Base-by-base conservation (phyloP, 2,113 vertebrate genomes). In the Callipepla californica region DNA sequence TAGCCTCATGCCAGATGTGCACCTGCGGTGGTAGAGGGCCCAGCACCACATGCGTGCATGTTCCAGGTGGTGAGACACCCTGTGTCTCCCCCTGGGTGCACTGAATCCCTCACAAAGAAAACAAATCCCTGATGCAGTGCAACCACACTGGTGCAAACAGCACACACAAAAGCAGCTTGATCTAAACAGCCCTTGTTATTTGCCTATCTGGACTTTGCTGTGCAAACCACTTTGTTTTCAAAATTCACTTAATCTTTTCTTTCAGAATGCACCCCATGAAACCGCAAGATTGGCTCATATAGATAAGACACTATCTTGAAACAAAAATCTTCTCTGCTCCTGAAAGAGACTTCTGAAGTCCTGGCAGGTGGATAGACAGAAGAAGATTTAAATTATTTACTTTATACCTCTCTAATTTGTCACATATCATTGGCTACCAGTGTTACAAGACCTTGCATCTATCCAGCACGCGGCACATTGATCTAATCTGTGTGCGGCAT, bases 1-100 rank as follows among this genome's bases (percentile, higher is more conserved):
- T 1, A 48, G 72, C 2, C 21, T 48, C 0, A 0, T 34, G 77
- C 53, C n/a, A 47, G 89, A 53, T 28, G 26, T 0, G 9, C 30
- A 26, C 47, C 30, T 40, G 1, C 47, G 17, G 63, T 78, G 45
- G 20, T 36, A 36, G 30, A 69, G 38, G 28, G 7, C 63, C 67
- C 83, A 44, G 63, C 48, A 62, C 44, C 25, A 40, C 85, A 42
- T 42, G 34, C 9, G 1, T 8, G n/a, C 21, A 10, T 11, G 0
- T 28, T 38, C 10, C 57, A 32, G 79, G 58, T 10, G 85, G 65
- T 0, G 6, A 69, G 82, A 48, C 66, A 17, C 30, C 44, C 53
- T 30, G 51, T 53, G 51, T 53, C 15, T 30, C 51, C 51, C 51
- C 51, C 55, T n/a, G 53, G 53, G 53, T 40, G 9, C 47, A 9